Percentiles rank a stretch among this genome's conserved stretches.
phyloP scores from a whole-genome alignment of 92 coral and sea anemone genomes.

The Siderastrea siderea region DNA sequence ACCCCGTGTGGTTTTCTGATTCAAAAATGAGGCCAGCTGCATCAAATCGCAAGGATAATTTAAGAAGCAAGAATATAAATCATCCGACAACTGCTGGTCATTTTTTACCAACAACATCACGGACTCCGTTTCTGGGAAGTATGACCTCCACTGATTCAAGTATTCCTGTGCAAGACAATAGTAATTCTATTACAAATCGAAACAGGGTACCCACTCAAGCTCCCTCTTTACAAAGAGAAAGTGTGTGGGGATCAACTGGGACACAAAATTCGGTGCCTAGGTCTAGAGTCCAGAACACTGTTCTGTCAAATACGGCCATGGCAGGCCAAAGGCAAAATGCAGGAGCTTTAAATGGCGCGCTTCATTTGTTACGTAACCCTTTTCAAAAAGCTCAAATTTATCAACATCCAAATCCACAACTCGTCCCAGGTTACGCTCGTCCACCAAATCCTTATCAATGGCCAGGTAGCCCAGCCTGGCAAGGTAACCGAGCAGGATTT shows the following conservation, averaged over 20 bases:
- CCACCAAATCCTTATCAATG: conserved; percentile 27
- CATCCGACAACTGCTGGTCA: conserved; percentile 2
- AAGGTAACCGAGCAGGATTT: conserved; percentile 9
- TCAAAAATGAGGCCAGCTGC: conserved; percentile 7
- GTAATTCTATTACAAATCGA: background rate
- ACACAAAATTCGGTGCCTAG: background rate
- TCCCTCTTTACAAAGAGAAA: background rate
- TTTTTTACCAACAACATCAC: background rate
- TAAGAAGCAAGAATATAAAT: background rate
- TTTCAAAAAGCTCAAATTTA: conserved; percentile 10
- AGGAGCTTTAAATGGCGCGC: background rate
- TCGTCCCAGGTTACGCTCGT: conserved; percentile 10
- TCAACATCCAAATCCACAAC: conserved; percentile 2
- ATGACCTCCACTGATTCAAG: background rate
- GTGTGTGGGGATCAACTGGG: background rate
- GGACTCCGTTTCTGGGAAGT: background rate
- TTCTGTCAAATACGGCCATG: background rate
- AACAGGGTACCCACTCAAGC: conserved; percentile 33
- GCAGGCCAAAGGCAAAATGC: conserved; percentile 2
- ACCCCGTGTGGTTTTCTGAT: conserved; percentile 36
- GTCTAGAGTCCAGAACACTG: conserved; percentile 5
- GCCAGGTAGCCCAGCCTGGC: conserved; percentile 47
- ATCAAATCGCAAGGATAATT: background rate
- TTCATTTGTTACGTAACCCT: background rate
- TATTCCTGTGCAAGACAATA: background rate